These are phyloP conservation scores for Otolemur crassicaudatus DNA, from an alignment of 2,797 vertebrate genomes.

Conservation along the genomic window DNA sequence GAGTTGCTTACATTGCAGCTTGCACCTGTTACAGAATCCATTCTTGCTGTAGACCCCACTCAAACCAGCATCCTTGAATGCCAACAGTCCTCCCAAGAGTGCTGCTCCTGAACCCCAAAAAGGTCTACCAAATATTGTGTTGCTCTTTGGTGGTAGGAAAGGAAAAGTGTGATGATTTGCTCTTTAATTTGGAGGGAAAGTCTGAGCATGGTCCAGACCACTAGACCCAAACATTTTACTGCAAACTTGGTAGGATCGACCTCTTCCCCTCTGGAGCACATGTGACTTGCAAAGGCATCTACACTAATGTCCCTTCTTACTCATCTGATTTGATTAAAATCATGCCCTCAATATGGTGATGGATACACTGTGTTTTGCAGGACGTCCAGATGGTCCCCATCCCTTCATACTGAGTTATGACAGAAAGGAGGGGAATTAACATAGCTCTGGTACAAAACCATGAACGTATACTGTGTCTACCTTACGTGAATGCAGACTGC, in stretches of 20 bases:
- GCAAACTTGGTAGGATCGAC: not conserved
- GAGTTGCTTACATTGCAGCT: not conserved
- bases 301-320: not conserved
- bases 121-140: not conserved
- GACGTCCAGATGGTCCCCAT: not conserved
- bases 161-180: not conserved
- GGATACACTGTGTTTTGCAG: not conserved
- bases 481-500: not conserved
- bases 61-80: not conserved
- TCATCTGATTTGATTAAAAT: constrained; percentile 2
- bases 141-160: not conserved
- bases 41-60: not conserved
- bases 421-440: constrained; percentile 16
- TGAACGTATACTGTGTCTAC: not conserved
- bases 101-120: not conserved
- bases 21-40: not conserved
- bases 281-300: not conserved
- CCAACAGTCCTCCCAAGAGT: not conserved
- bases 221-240: not conserved
- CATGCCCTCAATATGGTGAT: not conserved
- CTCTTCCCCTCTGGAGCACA: not conserved
- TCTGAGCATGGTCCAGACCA: not conserved
- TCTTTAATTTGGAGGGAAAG: constrained; percentile 8
- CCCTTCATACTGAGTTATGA: not conserved
- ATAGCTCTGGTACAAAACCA: not conserved